phyloP scores from a whole-genome alignment of 2,797 vertebrate genomes.

The Sebastes vulpes region DNA sequence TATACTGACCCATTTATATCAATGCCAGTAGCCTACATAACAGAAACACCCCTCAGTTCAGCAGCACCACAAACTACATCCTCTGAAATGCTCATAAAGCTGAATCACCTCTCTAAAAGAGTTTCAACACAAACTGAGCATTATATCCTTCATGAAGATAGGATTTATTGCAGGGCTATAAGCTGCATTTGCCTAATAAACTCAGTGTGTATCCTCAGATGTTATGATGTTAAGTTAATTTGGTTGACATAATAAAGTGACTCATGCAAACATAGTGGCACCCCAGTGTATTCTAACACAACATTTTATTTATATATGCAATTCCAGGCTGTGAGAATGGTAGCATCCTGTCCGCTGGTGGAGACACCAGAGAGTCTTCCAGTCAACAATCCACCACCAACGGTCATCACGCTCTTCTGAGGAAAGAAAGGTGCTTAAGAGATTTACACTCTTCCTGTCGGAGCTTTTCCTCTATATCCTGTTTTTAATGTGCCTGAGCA shows the following conservation, averaged over 20 bases:
- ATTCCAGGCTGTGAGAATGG: slow-evolving; percentile 75
- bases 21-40: not conserved
- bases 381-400: slow-evolving; percentile 91
- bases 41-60: not conserved
- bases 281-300: not conserved
- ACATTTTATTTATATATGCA: not conserved
- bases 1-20: not conserved
- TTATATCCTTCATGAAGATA: not conserved
- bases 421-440: slow-evolving; percentile 79
- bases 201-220: not conserved
- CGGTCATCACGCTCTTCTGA: slow-evolving; percentile 85
- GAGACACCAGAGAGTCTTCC: slow-evolving; percentile 85
- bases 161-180: not conserved
- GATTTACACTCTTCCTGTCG: not conserved
- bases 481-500: not conserved
- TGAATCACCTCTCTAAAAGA: not conserved
- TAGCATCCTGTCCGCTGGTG: slow-evolving; percentile 39
- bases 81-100: not conserved
- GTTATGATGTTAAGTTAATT: not conserved
- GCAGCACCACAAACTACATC: not conserved
- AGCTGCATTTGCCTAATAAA: not conserved
- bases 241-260: not conserved
- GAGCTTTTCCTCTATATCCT: not conserved
- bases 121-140: not conserved
- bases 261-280: not conserved